Base-by-base conservation (phyloP, 2,797 vertebrate species). In the Distichodus sexfasciatus region DNA sequence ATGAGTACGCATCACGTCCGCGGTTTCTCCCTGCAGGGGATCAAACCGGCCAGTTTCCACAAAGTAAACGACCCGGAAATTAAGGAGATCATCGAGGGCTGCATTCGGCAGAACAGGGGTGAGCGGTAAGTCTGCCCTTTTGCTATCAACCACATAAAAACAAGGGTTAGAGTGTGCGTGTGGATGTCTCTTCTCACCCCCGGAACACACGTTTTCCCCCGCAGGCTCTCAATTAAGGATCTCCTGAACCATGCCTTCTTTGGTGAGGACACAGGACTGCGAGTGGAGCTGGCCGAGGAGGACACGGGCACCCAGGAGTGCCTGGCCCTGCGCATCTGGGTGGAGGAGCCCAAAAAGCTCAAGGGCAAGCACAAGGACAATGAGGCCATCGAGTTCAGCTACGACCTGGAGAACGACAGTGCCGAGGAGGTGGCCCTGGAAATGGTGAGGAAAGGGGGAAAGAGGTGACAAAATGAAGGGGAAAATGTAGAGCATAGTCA, bases 361-460 rank as follows among this genome's bases (percentile, higher is more conserved):
- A 98, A 98, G 84, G 96, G 96, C n/a, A 98, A 97, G 47, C 94
- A 98, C 87, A 97, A 98, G 83, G 96, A 98, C 82, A 98, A 98
- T 0, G 96, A 98, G 81, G 96, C 96, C 81, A 96, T 98, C 14
- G 96, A 98, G 85, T 97, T 98, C 84, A 95, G 93, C 85, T 98
- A 98, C 43, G 90, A 96, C 84, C 86, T 96, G 84, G 95, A 97
- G 62, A 90, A 87, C 10, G 96, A 98, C 40, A 92, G 92, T 9
- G 92, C 96, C 0, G 96, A 98, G 75, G 95, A 97, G 85, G 95
- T 97, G 81, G 95, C 96, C 1, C 87, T 91, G 19, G 96, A 98
- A 84, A 97, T 98, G 96, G 96, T 98, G 82, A 92, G 92, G 66
- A 33, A 26, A 10, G 3, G 14, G 46, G 15, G 17, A 14, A 2